Evolutionary conservation across 2,113 vertebrate species (phyloP).

Genomic region (human): GRCh38 chr5:80401001-80401500

Average conservation of each 20-base stretch:
- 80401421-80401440: slow-evolving; percentile 39
- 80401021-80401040: background rate
- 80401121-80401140: background rate
- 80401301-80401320: slow-evolving; percentile 14
- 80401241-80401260: background rate
- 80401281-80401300: background rate
- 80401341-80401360: background rate
- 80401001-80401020: background rate
- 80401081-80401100: background rate
- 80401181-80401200: background rate
- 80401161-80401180: background rate
- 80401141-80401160: background rate
- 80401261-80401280: background rate
- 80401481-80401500: background rate
- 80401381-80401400: slow-evolving; percentile 41
- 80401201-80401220: background rate
- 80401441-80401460: slow-evolving; percentile 31
- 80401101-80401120: background rate
- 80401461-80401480: slow-evolving; percentile 45
- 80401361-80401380: slow-evolving; percentile 30
- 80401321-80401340: background rate
- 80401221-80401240: background rate
- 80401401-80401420: slow-evolving; percentile 26
- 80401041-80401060: background rate
- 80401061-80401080: background rate